Conservation (phyloP, 2,888 invertebrate species). For the Trypoxylon attenuatum region DNA sequence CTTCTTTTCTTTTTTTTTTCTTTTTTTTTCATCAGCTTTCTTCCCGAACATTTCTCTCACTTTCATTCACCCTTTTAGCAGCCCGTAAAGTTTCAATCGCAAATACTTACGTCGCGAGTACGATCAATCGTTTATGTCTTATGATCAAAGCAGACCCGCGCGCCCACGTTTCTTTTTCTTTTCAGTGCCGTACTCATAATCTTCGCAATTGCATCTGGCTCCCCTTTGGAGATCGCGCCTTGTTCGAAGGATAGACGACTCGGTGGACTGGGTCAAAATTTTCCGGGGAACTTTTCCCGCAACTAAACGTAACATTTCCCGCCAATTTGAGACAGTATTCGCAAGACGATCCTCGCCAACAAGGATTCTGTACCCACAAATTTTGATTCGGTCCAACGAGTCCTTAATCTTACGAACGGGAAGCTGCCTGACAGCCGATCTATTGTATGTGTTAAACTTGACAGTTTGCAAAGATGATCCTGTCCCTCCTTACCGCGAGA, state of each 20-base stretch:
- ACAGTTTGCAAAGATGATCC: conserved; percentile 2
- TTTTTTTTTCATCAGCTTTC: neutral
- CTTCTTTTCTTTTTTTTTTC: too few relatives aligned
- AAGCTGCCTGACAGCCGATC: conserved; percentile 55
- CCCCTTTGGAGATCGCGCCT: conserved; percentile 25
- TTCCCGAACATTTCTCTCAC: neutral
- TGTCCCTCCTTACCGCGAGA: conserved; percentile 1
- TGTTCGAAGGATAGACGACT: conserved; percentile 19
- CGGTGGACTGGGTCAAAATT: conserved; percentile 7
- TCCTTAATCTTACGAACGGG: conserved; percentile 27
- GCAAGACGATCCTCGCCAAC: too few relatives aligned
- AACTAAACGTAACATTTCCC: too few relatives aligned
- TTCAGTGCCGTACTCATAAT: too few relatives aligned
- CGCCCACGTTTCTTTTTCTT: conserved; percentile 10
- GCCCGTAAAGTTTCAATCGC: conserved; percentile 22
- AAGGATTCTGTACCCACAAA: too few relatives aligned
- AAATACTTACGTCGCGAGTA: conserved; percentile 59
- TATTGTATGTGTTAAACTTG: conserved; percentile 14
- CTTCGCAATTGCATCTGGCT: neutral
- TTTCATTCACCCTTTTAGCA: conserved; percentile 11
- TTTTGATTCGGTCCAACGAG: conserved; percentile 15
- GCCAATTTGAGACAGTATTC: neutral
- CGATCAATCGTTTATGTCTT: conserved; percentile 25
- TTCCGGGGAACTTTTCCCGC: conserved; percentile 6
- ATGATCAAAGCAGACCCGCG: conserved; percentile 5